These are phyloP conservation scores for Cheirogaleus medius DNA, from an alignment of 2,113 vertebrate genomes.

Conservation along the genomic window DNA sequence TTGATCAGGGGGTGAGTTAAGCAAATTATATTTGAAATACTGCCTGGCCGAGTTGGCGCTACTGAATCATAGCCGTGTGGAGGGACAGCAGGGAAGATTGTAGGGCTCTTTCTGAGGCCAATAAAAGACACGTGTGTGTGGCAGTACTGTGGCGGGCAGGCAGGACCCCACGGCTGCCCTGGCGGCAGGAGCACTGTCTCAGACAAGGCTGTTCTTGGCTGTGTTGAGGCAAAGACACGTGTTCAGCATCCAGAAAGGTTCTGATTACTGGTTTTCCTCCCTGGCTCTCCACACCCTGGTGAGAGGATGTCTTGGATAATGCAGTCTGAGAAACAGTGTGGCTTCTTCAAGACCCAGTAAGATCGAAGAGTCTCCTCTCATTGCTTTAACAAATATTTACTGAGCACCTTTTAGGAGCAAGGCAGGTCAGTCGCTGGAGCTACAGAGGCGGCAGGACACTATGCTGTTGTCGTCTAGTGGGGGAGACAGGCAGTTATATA, in stretches of 20 bases:
- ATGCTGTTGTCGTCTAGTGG: fast-evolving
- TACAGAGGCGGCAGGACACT: neutral
- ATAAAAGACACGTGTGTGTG: neutral
- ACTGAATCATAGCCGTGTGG: neutral
- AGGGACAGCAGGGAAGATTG: neutral
- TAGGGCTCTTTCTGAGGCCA: neutral
- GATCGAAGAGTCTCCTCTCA: neutral
- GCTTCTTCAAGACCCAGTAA: neutral
- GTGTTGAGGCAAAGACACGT: neutral
- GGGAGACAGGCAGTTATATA: no score
- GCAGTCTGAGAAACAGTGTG: neutral
- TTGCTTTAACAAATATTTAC: neutral
- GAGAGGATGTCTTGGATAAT: neutral
- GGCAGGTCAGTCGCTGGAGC: neutral
- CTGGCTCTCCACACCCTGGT: neutral
- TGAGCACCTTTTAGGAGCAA: neutral
- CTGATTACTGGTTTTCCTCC: neutral
- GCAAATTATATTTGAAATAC: neutral
- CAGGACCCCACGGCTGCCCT: fast-evolving
- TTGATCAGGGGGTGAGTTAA: slow-evolving; percentile 26
- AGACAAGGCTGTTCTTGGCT: neutral
- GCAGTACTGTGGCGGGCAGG: neutral
- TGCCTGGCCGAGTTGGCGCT: neutral
- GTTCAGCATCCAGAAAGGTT: neutral
- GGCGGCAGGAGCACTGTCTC: no score